Base-by-base conservation (phyloP, 2,797 vertebrate species). In the Agapornis canus region DNA sequence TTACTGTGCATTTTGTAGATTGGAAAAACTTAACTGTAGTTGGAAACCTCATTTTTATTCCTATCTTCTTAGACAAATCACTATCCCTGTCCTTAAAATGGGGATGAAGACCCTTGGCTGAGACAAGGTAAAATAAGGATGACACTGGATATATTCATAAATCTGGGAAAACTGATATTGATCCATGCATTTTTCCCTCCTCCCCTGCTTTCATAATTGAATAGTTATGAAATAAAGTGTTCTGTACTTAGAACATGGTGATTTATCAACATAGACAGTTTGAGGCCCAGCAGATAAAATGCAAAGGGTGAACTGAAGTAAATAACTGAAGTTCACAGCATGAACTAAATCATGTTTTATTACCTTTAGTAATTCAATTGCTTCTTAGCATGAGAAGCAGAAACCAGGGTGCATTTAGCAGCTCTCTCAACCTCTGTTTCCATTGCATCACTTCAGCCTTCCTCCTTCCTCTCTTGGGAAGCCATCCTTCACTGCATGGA, bases 351-450 rank as follows among this genome's bases (percentile, higher is more conserved):
- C 79, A 96, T 27, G 1, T 95, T 96, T 96, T 95, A 96, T 93
- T 96, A 93, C 86, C 86, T 95, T 96, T 96, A 96, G 93, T 95
- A 97, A 94, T 97, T 96, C 94, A 97, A 76, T 96, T 94, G 94
- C 73, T 94, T 86, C 92, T 96, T 95, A 92, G 87, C 91, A 92
- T 83, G 51, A 94, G 70, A 91, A 95, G 86, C 85, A 87, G 89
- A 77, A 51, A 88, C 13, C 69, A 84, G 71, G 45, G 40, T 63
- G 42, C 6, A 43, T 78, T 65, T 70, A 83, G 85, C 66, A 71
- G 63, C 47, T 88, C 31, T 43, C 42, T 60, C 73, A 82, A 81
- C 40, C 20, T 86, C 68, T 66, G 22, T 66, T 32, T 65, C 23
- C 35, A 82, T 49, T 42, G 52, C 11, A 31, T 37, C 1, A 2